Evolutionary conservation across 2,888 invertebrate species (phyloP), one percentile per base, ranked within the genome.

Genomic region (Trichacis sp.): DNA sequence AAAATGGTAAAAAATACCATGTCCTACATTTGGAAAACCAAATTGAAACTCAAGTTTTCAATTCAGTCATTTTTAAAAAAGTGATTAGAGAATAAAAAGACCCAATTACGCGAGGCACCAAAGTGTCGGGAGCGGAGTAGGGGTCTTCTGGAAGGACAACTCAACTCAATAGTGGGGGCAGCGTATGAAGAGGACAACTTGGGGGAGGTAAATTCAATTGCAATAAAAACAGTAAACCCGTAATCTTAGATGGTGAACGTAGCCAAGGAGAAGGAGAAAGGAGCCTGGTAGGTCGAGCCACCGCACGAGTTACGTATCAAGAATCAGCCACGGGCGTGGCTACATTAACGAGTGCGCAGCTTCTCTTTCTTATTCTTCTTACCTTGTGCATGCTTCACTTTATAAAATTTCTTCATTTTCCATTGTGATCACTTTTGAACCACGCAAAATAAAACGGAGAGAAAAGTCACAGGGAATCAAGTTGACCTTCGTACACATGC

Each of bases 321-420:
- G 82, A 83, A 83, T 84, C 80, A 78, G 80, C 82, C 78, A 84
- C 82, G 84, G 84, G 83, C 83, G 84, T 83, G 84, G 83, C 83
- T 72, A 82, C 76, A 76, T 80, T 75, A 77, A 73, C 77, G 76
- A 78, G 74, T 75, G 72, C 77, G 76, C 76, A 74, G 69, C 70
- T 73, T 74, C 73, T 76, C 77, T 72, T 70, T 61, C 50, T 61
- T 64, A 51, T 63, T 61, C 64, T 57, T 68, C 55, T 64, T 62
- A 56, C 64, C 51, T 29, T 48, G 33, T n/a, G 42, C 58, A 49
- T 40, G 53, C 62, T 62, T 65, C 59, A 57, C 63, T 53, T 53
- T 45, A 38, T 40, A 38, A 4, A 49, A 40, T 64, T 60, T 59
- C 64, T 58, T 40, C 57, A 60, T 60, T 60, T 60, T 54, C 50